Conservation (phyloP, 37 sponge, comb jelly and placozoan species). For the Halichondria panicea region DNA sequence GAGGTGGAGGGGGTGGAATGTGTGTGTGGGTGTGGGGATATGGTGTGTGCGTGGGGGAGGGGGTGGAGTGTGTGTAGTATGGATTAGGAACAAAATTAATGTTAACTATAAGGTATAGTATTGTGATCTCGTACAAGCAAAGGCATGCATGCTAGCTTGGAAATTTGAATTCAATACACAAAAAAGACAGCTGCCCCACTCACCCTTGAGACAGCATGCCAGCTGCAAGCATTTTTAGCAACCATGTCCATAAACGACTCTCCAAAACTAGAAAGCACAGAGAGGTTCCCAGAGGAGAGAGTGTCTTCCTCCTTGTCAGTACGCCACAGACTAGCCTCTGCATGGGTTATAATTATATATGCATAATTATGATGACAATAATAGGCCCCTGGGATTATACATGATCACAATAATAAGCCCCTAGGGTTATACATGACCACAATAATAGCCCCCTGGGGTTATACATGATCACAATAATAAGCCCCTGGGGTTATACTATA, state of each 20-base stretch:
- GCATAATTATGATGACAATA: no score
- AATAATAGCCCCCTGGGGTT: no score
- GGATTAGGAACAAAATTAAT: background rate
- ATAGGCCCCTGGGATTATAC: no score
- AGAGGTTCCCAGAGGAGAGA: conserved; percentile 43
- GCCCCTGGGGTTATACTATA: no score
- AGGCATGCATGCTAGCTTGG: no score
- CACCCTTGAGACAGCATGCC: conserved; percentile 80
- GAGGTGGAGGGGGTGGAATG: conserved; percentile 2
- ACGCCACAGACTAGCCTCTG: conserved; percentile 33
- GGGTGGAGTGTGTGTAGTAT: background rate
- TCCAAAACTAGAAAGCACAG: conserved; percentile 72
- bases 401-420: no score
- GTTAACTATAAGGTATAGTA: background rate
- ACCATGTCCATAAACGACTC: conserved; percentile 86
- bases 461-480: no score
- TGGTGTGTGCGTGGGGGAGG: background rate
- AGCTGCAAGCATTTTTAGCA: conserved; percentile 88
- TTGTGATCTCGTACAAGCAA: no score
- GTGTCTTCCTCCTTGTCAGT: conserved; percentile 27
- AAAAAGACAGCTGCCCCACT: background rate
- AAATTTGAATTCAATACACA: no score
- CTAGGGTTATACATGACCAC: no score
- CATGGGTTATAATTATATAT: no score
- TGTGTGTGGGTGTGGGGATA: background rate